These are phyloP conservation scores for Cyanoramphus novaezelandiae DNA, from an alignment of 2,113 vertebrate species.

Conservation along the genomic window DNA sequence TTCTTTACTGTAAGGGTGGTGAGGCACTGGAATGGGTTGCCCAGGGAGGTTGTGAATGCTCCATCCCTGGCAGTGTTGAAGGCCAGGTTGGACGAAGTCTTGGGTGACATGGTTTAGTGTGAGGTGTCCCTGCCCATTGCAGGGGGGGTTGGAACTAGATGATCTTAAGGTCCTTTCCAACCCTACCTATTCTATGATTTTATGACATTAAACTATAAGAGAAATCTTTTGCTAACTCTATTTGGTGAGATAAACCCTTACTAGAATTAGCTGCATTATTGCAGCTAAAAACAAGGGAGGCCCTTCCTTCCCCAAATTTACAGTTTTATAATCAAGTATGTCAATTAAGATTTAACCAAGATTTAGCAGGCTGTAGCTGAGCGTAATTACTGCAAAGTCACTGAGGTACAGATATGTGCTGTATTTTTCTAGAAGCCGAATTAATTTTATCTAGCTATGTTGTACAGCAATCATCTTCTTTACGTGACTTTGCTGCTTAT, in stretches of 20 bases:
- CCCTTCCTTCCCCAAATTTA: background rate
- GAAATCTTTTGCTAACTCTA: background rate
- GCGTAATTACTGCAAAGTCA: conserved; percentile 31
- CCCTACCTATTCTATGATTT: no score
- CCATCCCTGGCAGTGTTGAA: no score
- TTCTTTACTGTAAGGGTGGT: no score
- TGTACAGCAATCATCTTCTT: background rate
- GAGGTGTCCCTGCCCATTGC: no score
- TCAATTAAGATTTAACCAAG: conserved; percentile 60
- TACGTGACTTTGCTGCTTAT: background rate
- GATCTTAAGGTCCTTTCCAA: no score
- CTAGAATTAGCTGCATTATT: conserved; percentile 32
- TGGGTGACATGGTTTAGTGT: no score
- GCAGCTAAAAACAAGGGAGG: conserved; percentile 34
- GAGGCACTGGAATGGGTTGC: no score
- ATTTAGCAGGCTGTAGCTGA: conserved; percentile 18
- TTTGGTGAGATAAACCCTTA: background rate
- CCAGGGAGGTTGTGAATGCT: no score
- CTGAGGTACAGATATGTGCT: background rate
- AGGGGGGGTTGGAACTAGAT: no score
- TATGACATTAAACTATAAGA: background rate
- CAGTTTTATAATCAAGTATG: conserved; percentile 34
- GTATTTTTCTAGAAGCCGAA: conserved; percentile 9
- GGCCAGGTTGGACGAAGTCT: no score
- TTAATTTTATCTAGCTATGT: background rate